Conservation (phyloP, 1,140 invertebrate genomes). For the Drosophila auraria region DNA sequence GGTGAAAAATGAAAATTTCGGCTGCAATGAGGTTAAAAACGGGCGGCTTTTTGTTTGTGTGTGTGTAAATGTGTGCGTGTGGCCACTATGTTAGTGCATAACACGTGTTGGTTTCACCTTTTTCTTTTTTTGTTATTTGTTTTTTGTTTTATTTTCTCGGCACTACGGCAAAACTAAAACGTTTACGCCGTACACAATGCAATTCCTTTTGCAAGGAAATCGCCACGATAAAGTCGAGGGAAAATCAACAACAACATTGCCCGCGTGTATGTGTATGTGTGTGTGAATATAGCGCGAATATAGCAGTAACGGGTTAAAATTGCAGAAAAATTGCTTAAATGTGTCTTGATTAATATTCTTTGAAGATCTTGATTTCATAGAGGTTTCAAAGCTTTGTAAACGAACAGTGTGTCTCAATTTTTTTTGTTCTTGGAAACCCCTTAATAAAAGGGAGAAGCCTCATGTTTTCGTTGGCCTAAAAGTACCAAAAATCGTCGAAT, state of each 20-base stretch:
- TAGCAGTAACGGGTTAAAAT: constrained; percentile 12
- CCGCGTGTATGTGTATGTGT: constrained; percentile 10
- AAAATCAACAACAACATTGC: constrained; percentile 67
- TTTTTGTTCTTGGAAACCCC: background rate
- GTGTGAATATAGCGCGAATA: constrained; percentile 16
- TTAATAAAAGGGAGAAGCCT: background rate
- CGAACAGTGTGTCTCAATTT: background rate
- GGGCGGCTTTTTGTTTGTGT: constrained; percentile 45
- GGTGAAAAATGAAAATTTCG: constrained; percentile 19
- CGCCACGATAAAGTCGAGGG: constrained; percentile 36
- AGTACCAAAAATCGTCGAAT: background rate
- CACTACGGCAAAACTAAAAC: constrained; percentile 54
- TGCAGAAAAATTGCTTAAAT: background rate
- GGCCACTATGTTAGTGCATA: constrained; percentile 27
- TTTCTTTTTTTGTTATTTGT: constrained; percentile 27
- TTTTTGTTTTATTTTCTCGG: constrained; percentile 19
- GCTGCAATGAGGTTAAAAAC: constrained; percentile 74
- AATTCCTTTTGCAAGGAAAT: constrained; percentile 61
- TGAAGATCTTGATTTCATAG: background rate
- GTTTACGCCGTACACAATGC: constrained; percentile 31
- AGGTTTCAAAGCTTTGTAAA: background rate
- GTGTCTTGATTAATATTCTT: background rate
- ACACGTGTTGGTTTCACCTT: constrained; percentile 63
- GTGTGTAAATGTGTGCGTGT: constrained; percentile 11
- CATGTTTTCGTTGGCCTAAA: background rate